Evolutionary conservation across 2,888 invertebrate genomes (phyloP), one percentile per base, ranked within the genome.

Genomic region (Ptychoptera contaminata): DNA sequence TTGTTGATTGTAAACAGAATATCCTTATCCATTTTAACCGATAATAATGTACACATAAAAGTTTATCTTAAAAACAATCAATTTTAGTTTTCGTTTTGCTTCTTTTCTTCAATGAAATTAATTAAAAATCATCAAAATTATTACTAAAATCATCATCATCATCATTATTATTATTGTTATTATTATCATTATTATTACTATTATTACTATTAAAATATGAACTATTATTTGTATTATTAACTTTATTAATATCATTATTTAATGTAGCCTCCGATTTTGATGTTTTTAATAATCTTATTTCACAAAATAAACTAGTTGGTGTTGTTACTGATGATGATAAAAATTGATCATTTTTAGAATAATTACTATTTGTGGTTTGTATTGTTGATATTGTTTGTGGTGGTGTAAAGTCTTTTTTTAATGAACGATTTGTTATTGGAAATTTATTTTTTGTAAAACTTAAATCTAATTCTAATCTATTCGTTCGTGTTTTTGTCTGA

Each of bases 381-480:
- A 48, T 43, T 15, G 49, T 44, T 32, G 51, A 43, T 14, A 49
- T 39, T 9, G 46, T 14, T 40, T 44, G 37, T 41, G 47, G 45
- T 46, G 52, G 46, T 29, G 47, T 45, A 45, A 42, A 42, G 11
- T 51, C 50, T 50, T 53, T 52, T 31, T 50, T 23, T 5, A 23
- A 23, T 23, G 23, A 46, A 40, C 66, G 60, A 52, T 65, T 61
- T 47, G 62, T 68, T 50, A 73, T 73, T 50, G 73, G 73, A 63
- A 73, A 73, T 59, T 73, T 73, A 57, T 73, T 73, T 52, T 72
- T 71, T 51, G 70, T 70, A 58, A 71, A 73, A 48, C 71, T 71
- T 48, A 73, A 62, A 56, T 70, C 71, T 52, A 73, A 58, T 49
- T 65, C 64, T 16, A 64, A 50, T 32, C 65, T 65, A 49, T 63